These are phyloP conservation scores for Amphiprion percula DNA, from an alignment of 2,113 vertebrate species.

Conservation along the genomic window DNA sequence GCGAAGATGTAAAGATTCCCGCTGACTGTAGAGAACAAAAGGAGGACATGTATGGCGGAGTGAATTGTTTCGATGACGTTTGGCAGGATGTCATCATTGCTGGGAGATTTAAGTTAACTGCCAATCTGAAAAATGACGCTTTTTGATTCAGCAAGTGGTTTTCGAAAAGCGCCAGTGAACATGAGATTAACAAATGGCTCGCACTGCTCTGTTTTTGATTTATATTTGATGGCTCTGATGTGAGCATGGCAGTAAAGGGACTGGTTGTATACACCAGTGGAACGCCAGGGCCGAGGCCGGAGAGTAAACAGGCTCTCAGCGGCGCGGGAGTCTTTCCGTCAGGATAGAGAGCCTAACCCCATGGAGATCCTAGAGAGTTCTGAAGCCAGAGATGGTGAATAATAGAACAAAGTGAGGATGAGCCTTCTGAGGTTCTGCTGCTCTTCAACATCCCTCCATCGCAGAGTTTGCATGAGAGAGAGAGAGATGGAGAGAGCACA, in stretches of 20 bases:
- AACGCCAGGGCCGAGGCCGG: slow-evolving; percentile 27
- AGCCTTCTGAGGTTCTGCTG: slow-evolving; percentile 83
- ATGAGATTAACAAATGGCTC: slow-evolving; percentile 73
- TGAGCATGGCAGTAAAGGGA: slow-evolving; percentile 69
- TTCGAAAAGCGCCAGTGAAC: slow-evolving; percentile 58
- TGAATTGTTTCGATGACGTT: slow-evolving; percentile 45
- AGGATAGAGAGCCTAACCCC: slow-evolving; percentile 78
- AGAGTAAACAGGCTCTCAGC: slow-evolving; percentile 76
- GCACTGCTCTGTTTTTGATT: slow-evolving; percentile 68
- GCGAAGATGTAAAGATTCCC: slow-evolving; percentile 52
- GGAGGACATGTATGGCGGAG: not conserved
- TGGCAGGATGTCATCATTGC: slow-evolving; percentile 42
- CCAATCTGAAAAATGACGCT: slow-evolving; percentile 25
- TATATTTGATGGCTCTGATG: slow-evolving; percentile 74
- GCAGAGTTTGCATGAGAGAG: slow-evolving; percentile 38
- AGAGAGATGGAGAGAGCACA: slow-evolving; percentile 8
- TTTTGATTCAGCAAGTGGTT: slow-evolving; percentile 54
- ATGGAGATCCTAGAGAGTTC: slow-evolving; percentile 80
- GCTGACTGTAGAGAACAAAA: slow-evolving; percentile 60
- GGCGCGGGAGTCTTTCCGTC: slow-evolving; percentile 72
- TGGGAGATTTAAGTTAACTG: slow-evolving; percentile 15
- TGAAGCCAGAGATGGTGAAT: slow-evolving; percentile 87
- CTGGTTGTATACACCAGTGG: slow-evolving; percentile 65
- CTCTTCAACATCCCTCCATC: slow-evolving; percentile 78
- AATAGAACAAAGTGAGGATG: slow-evolving; percentile 88